Evolutionary conservation across 2,888 invertebrate species (phyloP), one percentile per base, ranked within the genome.

Genomic region (Tetranychus truncatus): DNA sequence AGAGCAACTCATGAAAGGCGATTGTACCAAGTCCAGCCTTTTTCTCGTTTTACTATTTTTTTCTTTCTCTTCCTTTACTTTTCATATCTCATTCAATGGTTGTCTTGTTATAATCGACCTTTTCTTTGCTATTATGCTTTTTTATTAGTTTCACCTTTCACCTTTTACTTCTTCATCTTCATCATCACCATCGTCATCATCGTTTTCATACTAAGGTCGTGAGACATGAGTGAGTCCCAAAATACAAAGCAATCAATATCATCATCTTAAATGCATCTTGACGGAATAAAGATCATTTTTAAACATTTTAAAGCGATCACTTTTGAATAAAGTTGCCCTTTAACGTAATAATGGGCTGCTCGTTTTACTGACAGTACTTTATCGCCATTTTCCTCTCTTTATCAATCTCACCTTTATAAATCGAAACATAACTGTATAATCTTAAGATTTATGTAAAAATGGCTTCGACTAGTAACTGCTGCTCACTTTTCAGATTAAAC

Each of bases 401-500:
- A 55, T 55, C 55, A 55, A 15, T 15, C 9, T 69, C 69, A 11
- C 69, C n/a, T 69, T 69, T 69, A 11, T 69, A 20, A 18, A 34
- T 69, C 69, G 20, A 24, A 24, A 34, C 9, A 69, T 69, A 69
- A 69, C 20, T 69, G 34, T 69, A 34, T 55, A 55, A 55, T 55
- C 55, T 55, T 55, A 55, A 55, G 55, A 34, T 69, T 69, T 69
- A 69, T 24, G 69, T 69, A 69, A 24, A 24, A 20, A 18, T n/a
- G 20, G 66, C 55, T 55, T 55, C 55, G 1, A 55, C 55, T 55
- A 6, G 9, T 55, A 2, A 55, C 20, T 66, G 66, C 66, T n/a
- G 66, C 34, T 34, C 20, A 66, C 66, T 69, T 69, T 69, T 18
- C 69, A 45, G 45, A 44, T n/a, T 34, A 21, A 67, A 21, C n/a